Evolutionary conservation across 2,888 invertebrate species (phyloP), one percentile per base, ranked within the genome.

Genomic region (Drosophila mayaguana): DNA sequence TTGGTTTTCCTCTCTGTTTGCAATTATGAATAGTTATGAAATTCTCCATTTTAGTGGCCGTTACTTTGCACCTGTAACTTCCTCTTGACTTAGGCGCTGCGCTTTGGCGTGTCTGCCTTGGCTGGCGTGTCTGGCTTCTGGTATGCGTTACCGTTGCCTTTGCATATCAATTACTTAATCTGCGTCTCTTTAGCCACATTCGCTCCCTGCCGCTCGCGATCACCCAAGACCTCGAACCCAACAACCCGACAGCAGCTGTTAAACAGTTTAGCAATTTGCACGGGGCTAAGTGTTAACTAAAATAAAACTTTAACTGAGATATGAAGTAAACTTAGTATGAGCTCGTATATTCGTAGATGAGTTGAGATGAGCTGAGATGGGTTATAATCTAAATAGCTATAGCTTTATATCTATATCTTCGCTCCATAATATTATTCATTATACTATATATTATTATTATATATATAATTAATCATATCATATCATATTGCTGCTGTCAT

Each of bases 121-220:
- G 1, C 25, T 48, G 28, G 50, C 50, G 59, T 20, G 56, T 46
- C 42, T 42, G 20, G 25, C 40, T 42, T 38, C 46, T 42, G 28
- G 54, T 43, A 57, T 62, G 64, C 65, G 42, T 71, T 72, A 64
- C 65, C 65, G 46, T 72, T 66, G 61, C 53, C 72, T 50, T 72
- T 81, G 82, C 84, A 87, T 83, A 84, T 81, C 81, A 83, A 83
- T 88, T 88, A 78, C 89, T 67, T 61, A 56, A 80, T 72, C 70
- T 56, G 32, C 48, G 64, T 38, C 75, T 40, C 61, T 11, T 45
- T 22, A 45, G 32, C 64, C 69, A 45, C 67, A 34, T 22, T 7
- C 32, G 53, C 50, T 53, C 36, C 50, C 71, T 69, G 65, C 80
- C 68, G 63, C 55, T 62, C 32, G 61, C 40, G 42, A 36, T 48